Evolutionary conservation across 2,888 invertebrate genomes (phyloP), one percentile per base, ranked within the genome.

Genomic region (Drosophila phalerata): DNA sequence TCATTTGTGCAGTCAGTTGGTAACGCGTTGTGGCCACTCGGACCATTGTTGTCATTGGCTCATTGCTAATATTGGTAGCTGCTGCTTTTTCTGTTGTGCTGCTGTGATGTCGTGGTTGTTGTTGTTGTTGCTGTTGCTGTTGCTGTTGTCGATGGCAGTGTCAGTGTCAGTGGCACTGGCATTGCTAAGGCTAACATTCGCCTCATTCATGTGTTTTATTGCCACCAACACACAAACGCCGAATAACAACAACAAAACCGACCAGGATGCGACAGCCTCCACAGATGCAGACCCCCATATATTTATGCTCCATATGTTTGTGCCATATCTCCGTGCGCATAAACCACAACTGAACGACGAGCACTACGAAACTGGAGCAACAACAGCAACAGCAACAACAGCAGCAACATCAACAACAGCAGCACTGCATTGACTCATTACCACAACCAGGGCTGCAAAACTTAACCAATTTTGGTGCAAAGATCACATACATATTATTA

Each of bases 41-140:
- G 72, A 38, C 81, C 79, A 78, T 85, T 84, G 83, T 88, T 85
- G 86, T 85, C 81, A 84, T 78, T 81, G 81, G 84, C 69, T 74
- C 87, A 86, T 84, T 86, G 87, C 87, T 85, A 87, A 87, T 82
- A 82, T 82, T 84, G 87, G 73, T 63, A 64, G 87, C 84, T 74
- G 69, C 52, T 70, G 66, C 65, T 73, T 63, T 74, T 71, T 55
- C 51, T 56, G 62, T 9, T 60, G 28, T 45, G 34, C 28, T 40
- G 52, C 42, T 57, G 63, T 55, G 17, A 40, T 19, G 11, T 10
- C 67, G 61, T 34, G 65, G 61, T 25, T 64, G 64, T 22, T 58
- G 34, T 43, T 60, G 30, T 5, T 57, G 47, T 1, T 48, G 55
- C 11, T 19, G 45, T 28, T 40, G 62, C 3, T 60, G 49, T 28